A percentile compares a stretch with the other conserved stretches of the same genome.
phyloP scores from a whole-genome alignment of 1,140 invertebrate species.

The Dinoponera quadriceps region DNA sequence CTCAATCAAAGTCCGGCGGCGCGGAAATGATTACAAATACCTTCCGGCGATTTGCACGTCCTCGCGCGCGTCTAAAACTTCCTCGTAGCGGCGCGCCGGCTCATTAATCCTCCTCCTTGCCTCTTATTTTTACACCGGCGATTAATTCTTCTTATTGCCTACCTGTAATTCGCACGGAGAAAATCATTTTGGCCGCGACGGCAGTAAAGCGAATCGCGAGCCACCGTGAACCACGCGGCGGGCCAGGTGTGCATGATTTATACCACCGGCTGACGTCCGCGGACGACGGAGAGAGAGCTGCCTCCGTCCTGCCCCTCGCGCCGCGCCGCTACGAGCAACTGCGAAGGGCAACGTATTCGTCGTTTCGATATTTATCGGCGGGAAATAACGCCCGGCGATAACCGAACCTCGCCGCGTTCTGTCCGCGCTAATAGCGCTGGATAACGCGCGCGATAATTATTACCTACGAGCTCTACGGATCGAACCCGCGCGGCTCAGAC shows the following conservation, averaged over 20 bases:
- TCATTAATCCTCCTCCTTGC: conserved; percentile 52
- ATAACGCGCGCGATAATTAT: conserved; percentile 69
- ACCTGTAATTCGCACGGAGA: conserved; percentile 54
- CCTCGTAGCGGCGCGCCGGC: conserved; percentile 22
- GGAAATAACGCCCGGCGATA: conserved; percentile 30
- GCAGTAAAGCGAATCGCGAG: conserved; percentile 56
- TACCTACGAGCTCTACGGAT: conserved; percentile 58
- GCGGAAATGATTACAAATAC: conserved; percentile 63
- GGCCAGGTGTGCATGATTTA: conserved; percentile 57
- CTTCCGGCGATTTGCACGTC: conserved; percentile 50
- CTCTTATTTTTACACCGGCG: conserved; percentile 50
- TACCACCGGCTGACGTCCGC: conserved; percentile 48
- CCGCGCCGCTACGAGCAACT: not conserved
- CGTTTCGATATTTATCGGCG: conserved; percentile 53
- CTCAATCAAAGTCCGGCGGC: conserved; percentile 33
- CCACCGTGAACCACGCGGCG: conserved; percentile 52
- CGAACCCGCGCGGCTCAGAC: no score
- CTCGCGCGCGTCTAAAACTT: conserved; percentile 25
- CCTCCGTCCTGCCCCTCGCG: not conserved
- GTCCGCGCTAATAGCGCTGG: conserved; percentile 60
- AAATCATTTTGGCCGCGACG: conserved; percentile 55
- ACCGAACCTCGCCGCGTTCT: conserved; percentile 50
- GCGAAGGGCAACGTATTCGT: conserved; percentile 21
- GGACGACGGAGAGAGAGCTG: not conserved
- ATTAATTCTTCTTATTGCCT: conserved; percentile 59